phyloP scores from a whole-genome alignment of 2,113 vertebrate genomes.

The Solea solea region DNA sequence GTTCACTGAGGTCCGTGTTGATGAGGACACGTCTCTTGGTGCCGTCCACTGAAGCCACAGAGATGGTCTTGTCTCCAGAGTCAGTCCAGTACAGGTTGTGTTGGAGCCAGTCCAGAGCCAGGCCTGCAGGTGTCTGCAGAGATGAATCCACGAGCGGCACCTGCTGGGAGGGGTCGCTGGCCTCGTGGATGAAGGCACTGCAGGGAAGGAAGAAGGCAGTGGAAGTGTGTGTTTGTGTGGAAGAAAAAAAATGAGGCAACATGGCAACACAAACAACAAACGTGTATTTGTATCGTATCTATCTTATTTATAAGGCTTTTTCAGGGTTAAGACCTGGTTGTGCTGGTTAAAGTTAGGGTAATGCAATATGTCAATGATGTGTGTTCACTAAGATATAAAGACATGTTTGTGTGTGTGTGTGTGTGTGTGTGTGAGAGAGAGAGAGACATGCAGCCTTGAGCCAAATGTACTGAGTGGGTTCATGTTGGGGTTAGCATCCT shows the following conservation, averaged over 20 bases:
- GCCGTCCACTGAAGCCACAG: slow-evolving; percentile 91
- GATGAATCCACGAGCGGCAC: slow-evolving; percentile 86
- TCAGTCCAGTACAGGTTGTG: slow-evolving; percentile 98
- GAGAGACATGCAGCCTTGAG: slow-evolving; percentile 36
- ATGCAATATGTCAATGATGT: too few species aligned
- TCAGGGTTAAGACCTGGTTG: too few species aligned
- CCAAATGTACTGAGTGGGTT: slow-evolving; percentile 49
- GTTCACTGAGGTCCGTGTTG: slow-evolving; percentile 89
- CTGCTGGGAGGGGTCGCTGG: slow-evolving; percentile 89
- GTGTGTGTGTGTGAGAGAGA: not conserved
- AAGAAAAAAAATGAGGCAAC: not conserved
- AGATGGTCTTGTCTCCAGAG: slow-evolving; percentile 94
- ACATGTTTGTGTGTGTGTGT: not conserved
- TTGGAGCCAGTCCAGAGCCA: slow-evolving; percentile 97
- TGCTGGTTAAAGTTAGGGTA: too few species aligned
- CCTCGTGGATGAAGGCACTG: slow-evolving; percentile 95
- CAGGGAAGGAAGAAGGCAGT: slow-evolving; percentile 8
- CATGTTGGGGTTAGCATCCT: slow-evolving; percentile 58
- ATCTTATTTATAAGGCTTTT: too few species aligned
- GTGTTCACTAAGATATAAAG: not conserved
- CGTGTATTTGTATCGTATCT: too few species aligned
- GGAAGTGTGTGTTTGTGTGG: too few species aligned
- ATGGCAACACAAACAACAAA: too few species aligned
- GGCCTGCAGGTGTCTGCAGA: slow-evolving; percentile 90
- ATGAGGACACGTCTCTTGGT: slow-evolving; percentile 89